Conservation (phyloP, 1,140 invertebrate species). For the Heliconius hermathena region DNA sequence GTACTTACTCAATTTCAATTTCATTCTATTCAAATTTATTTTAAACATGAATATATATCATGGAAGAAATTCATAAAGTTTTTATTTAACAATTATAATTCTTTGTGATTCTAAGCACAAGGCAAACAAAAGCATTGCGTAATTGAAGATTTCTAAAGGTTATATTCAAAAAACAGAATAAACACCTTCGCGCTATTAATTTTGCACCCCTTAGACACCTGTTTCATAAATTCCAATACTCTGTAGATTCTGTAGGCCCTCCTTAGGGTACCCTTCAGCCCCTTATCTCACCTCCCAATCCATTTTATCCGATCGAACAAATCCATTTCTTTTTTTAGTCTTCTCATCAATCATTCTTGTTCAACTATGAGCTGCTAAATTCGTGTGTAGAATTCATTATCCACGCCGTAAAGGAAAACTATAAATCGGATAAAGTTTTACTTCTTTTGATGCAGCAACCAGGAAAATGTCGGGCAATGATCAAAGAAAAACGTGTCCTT, state of each 20-base stretch:
- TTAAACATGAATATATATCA: too few species aligned
- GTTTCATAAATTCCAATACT: background rate
- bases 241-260: background rate
- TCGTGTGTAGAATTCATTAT: background rate
- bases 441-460: background rate
- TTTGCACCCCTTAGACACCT: constrained; percentile 1
- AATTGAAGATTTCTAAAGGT: background rate
- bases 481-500: background rate
- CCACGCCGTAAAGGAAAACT: background rate
- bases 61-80: background rate
- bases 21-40: too few species aligned
- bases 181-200: background rate
- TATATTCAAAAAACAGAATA: background rate
- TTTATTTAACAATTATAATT: background rate
- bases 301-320: constrained; percentile 7
- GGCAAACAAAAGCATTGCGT: background rate
- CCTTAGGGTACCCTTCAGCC: background rate
- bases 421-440: background rate
- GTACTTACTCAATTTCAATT: too few species aligned
- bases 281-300: background rate
- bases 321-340: background rate
- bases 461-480: background rate
- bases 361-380: background rate
- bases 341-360: background rate
- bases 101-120: background rate